Evolutionary conservation across 2,113 vertebrate species (phyloP), one percentile per base, ranked within the genome.

Genomic region (Chascanopsetta lugubris): DNA sequence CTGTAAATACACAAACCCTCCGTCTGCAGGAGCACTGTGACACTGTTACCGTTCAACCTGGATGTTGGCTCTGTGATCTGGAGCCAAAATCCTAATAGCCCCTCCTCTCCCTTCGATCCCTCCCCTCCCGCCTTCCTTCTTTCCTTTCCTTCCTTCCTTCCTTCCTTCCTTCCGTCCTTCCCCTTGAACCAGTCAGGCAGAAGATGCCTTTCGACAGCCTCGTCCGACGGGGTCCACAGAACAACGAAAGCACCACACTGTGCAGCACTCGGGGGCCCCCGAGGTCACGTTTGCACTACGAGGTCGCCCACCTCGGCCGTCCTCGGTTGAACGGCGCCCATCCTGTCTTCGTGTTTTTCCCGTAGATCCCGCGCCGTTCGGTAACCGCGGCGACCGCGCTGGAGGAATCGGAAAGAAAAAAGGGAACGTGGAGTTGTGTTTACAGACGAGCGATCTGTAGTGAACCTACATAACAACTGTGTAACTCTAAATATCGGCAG

Each of bases 1-100:
- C 40, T 87, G 86, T 88, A 86, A 83, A 87, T 84, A 86, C 45
- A 61, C 43, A 34, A 68, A 48, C 62, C 4, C 6, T 72, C 66
- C 49, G 51, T 54, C 22, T 21, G 40, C 45, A 32, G 68, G 57
- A 32, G 7, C 7, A 8, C 69, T 67, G 69, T 74, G 82, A 83
- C 74, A 51, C 47, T n/a, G 46, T 77, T 61, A 60, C 60, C 20
- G 34, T 47, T 73, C 40, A 75, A 24, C 48, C 48, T 60, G 36
- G 22, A 11, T 53, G 61, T 20, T 8, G 57, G 58, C 57, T 58
- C 54, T 58, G 46, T 34, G 8, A 22, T 69, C 29, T 57, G 65
- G 29, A 61, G 51, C 47, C 54, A 10, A 9, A 11, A 34, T 32
- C 20, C 46, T 43, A 20, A 21, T 21, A 74, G 3, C 42, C 38